Conservation (phyloP, 2,888 invertebrate genomes). For the Trichacis sp. region DNA sequence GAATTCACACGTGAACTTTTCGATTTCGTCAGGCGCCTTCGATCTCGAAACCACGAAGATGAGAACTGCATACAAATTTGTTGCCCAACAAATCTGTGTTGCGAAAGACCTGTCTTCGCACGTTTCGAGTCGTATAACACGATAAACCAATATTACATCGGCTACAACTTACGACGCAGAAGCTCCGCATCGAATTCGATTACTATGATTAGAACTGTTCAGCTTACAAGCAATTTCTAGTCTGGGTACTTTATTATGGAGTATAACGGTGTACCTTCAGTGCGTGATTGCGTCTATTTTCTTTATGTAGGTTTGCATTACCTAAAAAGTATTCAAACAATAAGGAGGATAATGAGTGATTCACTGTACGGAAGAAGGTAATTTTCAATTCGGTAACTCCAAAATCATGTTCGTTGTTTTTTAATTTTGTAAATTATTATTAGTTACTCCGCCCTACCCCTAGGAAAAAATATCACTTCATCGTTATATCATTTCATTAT, state of each 20-base stretch:
- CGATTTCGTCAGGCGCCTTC: constrained; percentile 22
- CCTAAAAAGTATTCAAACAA: too few species aligned
- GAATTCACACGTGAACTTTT: constrained; percentile 10
- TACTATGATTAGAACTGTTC: constrained; percentile 25
- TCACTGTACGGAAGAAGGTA: too few species aligned
- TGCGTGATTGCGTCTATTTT: too few species aligned
- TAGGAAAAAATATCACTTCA: too few species aligned
- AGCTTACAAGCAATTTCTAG: constrained; percentile 13
- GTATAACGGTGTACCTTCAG: too few species aligned
- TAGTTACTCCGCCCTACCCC: too few species aligned
- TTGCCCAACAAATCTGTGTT: constrained; percentile 37
- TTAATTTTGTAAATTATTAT: too few species aligned
- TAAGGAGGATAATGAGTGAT: too few species aligned
- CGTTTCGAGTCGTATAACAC: constrained; percentile 20
- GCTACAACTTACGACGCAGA: constrained; percentile 28
- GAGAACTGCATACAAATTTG: constrained; percentile 42
- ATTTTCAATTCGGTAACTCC: too few species aligned
- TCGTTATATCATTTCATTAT: too few species aligned
- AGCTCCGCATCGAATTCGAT: constrained; percentile 38
- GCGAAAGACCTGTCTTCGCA: constrained; percentile 7
- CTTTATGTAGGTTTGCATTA: too few species aligned
- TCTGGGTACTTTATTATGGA: constrained; percentile 36
- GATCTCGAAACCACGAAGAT: constrained; percentile 26
- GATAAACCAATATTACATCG: constrained; percentile 39
- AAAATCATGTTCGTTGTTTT: too few species aligned